Evolutionary conservation across 1,140 invertebrate genomes (phyloP), one percentile per base, ranked within the genome.

Genomic region (Spodoptera frugiperda): DNA sequence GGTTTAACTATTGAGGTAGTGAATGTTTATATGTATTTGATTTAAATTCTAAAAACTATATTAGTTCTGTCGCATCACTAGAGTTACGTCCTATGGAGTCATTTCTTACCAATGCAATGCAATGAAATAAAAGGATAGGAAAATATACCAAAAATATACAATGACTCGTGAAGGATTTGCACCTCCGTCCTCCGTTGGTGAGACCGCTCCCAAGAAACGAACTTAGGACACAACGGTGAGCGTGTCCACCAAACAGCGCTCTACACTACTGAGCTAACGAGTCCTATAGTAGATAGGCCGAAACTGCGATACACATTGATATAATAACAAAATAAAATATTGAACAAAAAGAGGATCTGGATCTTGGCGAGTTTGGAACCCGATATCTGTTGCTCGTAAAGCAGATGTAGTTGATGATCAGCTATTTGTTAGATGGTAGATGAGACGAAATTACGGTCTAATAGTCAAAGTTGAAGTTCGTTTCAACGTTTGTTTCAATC

Each of bases 201-300:
- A 0, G 2, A 57, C 14, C 21, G 25, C 44, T 30, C 55, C 55
- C 57, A 51, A 74, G 71, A 63, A 68, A 51, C 17, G 33, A 65
- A 25, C 39, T 30, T 8, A 61, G 15, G 30, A 61, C 10, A 61
- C 33, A 68, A n/a, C 57, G 46, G 72, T 74, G 55, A 39, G 12
- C 55, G 33, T 6, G 2, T 11, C 15, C 8, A 6, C 15, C 54
- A 10, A 63, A 11, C 72, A 46, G 55, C 57, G 73, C 73, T 76
- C 73, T 76, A 2, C 2, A 25, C 73, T 76, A 67, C 73, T 76
- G 73, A 76, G 73, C 73, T 76, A 76, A 65, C 73, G 73, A 76
- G 73, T 54, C 73, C 17, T 17, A 17, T 51, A 21, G 14, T 12
- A 6, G 5, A 2, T 39, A 6, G 46, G 12, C 46, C 17, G 25